Evolutionary conservation across 2,113 vertebrate genomes (phyloP).

Genomic region (Ictidomys tridecemlineatus): DNA sequence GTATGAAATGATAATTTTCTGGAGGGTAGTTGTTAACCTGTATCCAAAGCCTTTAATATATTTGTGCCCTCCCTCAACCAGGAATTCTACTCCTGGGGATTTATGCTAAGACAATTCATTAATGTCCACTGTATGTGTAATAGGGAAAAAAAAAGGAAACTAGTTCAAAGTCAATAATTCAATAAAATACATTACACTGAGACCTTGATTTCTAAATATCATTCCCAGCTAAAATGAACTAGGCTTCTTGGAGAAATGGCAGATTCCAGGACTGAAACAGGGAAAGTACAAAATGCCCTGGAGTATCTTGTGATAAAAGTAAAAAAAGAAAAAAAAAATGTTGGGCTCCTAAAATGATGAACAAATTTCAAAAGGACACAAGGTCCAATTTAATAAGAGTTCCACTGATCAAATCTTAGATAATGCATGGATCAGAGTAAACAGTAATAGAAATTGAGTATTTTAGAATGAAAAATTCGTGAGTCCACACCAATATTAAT

Average conservation of each 20-base stretch:
- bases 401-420: background rate
- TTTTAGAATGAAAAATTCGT: background rate
- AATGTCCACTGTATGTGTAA: background rate
- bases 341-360: background rate
- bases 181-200: background rate
- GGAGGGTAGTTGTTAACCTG: background rate
- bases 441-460: background rate
- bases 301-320: conserved; percentile 20
- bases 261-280: background rate
- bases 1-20: conserved; percentile 28
- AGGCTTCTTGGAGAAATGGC: background rate
- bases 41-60: background rate
- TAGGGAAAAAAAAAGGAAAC: background rate
- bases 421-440: background rate
- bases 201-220: background rate
- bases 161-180: background rate
- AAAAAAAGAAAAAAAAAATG: background rate
- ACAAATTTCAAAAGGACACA: background rate
- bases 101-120: conserved; percentile 9
- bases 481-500: background rate
- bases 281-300: background rate
- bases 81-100: background rate
- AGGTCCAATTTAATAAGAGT: background rate
- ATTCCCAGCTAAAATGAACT: conserved; percentile 23
- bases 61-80: background rate